Evolutionary conservation across 2,888 invertebrate genomes (phyloP).

Genomic region (Cantharis flavilabris): DNA sequence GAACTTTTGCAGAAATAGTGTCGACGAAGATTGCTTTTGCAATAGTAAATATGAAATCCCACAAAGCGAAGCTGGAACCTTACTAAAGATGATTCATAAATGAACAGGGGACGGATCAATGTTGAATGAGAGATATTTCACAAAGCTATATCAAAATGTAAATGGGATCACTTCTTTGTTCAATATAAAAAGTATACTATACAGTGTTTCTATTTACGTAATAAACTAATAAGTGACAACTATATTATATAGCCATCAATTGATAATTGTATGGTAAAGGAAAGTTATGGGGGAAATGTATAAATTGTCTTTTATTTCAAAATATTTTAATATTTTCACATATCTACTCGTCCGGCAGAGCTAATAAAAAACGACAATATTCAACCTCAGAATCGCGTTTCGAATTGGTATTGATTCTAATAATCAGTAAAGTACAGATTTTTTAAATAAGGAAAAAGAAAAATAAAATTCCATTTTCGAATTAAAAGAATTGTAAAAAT

Average conservation of each 20-base stretch:
- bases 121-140: conserved; percentile 30
- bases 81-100: conserved; percentile 36
- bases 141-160: conserved; percentile 16
- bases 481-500: background rate
- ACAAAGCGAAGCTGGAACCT: conserved; percentile 34
- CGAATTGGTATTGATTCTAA: background rate
- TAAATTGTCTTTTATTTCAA: too few relatives aligned
- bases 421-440: background rate
- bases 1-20: conserved; percentile 17
- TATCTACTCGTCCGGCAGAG: too few relatives aligned
- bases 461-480: background rate
- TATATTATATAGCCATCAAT: background rate
- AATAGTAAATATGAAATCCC: conserved; percentile 45
- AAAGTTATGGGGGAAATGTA: too few relatives aligned
- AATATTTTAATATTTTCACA: too few relatives aligned
- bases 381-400: too few relatives aligned
- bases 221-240: background rate
- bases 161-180: background rate
- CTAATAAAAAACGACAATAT: too few relatives aligned
- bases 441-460: background rate
- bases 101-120: conserved; percentile 35
- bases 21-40: conserved; percentile 41
- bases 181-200: background rate
- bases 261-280: background rate
- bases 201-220: background rate